Evolutionary conservation across 2,888 invertebrate genomes (phyloP), one percentile per base, ranked within the genome.

Genomic region (Cantharis rufa): DNA sequence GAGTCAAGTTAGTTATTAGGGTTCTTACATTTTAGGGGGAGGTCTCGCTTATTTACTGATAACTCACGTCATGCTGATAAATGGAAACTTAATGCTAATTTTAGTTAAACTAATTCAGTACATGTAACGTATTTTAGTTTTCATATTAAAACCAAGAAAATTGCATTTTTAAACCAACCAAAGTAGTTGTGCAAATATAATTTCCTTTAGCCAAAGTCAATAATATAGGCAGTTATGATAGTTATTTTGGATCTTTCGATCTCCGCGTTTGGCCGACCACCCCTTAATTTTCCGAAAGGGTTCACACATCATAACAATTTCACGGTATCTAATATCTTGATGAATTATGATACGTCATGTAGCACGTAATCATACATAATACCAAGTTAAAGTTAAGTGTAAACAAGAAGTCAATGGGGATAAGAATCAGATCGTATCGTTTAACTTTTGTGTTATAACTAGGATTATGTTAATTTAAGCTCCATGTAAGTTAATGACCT

Each of bases 51-150:
- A 87, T 87, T 87, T 86, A 85, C 87, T 87, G 88, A 88, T 88
- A 88, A 87, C 86, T 87, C 85, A 85, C 85, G 87, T 87, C 87
- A 87, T 82, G 84, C 85, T 87, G 88, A 88, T 86, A 84, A 87
- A 88, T 87, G 87, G 86, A 86, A 86, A 86, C 85, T 86, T 87
- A 84, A 87, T 87, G 87, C 86, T 86, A 87, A 87, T 87, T 86
- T 85, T 79, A 78, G 86, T 86, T 86, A 84, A 79, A 85, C 86
- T 86, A 85, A 84, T 85, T 86, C 86, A 86, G 86, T 86, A 87
- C 86, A 87, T 66, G 64, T 66, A 66, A 66, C 64, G 64, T 66
- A 66, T 66, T 66, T 66, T 66, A 66, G 64, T 66, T 66, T 66
- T 66, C 64, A 66, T 66, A 48, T 48, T 48, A 66, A 66, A 66